phyloP scores from a whole-genome alignment of 2,797 vertebrate species.

The Sebastolobus altivelis region DNA sequence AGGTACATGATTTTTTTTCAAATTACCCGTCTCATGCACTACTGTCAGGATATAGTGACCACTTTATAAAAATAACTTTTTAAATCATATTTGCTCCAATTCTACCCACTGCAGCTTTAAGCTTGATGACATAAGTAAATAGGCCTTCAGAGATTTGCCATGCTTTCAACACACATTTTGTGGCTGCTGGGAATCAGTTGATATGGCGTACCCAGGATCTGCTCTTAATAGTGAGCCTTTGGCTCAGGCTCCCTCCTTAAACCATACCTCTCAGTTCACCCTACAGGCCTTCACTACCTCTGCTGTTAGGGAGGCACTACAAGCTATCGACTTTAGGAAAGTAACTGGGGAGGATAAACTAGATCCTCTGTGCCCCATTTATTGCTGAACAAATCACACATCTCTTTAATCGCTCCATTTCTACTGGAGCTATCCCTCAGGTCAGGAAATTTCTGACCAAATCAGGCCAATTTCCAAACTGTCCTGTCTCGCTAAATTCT shows the following conservation, averaged over 20 bases:
- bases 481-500: neutral
- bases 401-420: neutral
- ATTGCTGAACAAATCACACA: neutral
- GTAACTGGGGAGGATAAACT: neutral
- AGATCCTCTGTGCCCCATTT: neutral
- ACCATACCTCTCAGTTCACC: neutral
- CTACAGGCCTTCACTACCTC: neutral
- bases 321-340: too few relatives aligned
- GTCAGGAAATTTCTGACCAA: neutral
- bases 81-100: too few relatives aligned
- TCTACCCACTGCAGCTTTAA: too few relatives aligned
- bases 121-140: conserved; percentile 2
- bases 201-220: neutral
- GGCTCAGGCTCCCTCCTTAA: neutral
- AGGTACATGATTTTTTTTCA: too few relatives aligned
- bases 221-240: neutral
- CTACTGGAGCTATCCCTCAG: neutral
- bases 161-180: neutral
- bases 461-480: neutral
- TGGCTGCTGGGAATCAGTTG: neutral
- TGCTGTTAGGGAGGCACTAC: neutral
- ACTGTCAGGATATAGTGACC: too few relatives aligned
- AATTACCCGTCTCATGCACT: too few relatives aligned
- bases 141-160: neutral
- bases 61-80: too few relatives aligned